Conservation (phyloP, 2,888 invertebrate species). For the Dimorphilus gyrociliatus region DNA sequence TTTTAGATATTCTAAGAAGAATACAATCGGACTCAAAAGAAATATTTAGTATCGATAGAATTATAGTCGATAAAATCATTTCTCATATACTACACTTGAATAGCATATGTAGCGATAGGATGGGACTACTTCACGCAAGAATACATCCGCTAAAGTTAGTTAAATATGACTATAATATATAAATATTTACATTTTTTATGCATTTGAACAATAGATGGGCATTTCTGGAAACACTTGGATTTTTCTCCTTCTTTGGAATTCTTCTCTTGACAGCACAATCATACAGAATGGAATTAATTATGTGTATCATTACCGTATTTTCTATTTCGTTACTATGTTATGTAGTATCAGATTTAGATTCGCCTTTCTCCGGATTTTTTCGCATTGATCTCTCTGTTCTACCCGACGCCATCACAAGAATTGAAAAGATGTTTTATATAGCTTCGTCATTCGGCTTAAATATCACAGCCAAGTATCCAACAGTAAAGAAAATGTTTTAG, state of each 20-base stretch:
- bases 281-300: slow-evolving; percentile 18
- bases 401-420: slow-evolving; percentile 4
- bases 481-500: no score
- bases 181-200: no score
- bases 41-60: slow-evolving; percentile 12
- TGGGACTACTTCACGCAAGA: slow-evolving; percentile 17
- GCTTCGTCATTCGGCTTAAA: no score
- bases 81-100: slow-evolving; percentile 17
- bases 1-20: slow-evolving; percentile 15
- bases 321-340: slow-evolving; percentile 22
- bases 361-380: slow-evolving; percentile 9
- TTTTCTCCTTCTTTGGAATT: slow-evolving; percentile 23
- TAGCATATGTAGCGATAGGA: slow-evolving; percentile 22
- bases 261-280: slow-evolving; percentile 17
- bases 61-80: slow-evolving; percentile 16
- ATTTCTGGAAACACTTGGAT: slow-evolving; percentile 21
- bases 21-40: slow-evolving; percentile 10
- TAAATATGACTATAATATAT: neutral
- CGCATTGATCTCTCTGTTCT: slow-evolving; percentile 5
- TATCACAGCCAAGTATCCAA: no score
- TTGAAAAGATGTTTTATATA: slow-evolving; percentile 1
- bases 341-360: slow-evolving; percentile 11
- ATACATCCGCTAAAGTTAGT: slow-evolving; percentile 24
- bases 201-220: no score
- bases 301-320: slow-evolving; percentile 26